A percentile compares a stretch with the other conserved stretches of the same genome.
Conservation (phyloP, 1,140 invertebrate species). For the Drosophila ohnishii region DNA sequence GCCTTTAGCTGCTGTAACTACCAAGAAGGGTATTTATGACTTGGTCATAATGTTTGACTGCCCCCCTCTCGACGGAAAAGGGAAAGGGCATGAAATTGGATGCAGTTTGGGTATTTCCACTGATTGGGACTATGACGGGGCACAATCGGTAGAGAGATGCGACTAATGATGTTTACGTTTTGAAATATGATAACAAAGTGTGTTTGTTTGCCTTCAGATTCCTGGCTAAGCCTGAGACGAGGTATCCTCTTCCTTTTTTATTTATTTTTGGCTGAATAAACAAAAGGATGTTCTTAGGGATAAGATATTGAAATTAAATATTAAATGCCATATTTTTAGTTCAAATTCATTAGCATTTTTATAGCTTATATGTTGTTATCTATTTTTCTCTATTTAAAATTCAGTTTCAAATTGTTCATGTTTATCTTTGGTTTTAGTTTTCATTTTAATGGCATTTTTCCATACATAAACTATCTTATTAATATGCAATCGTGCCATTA, state of each 20-base stretch:
- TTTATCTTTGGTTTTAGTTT: conserved; percentile 4
- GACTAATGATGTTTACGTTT: conserved; percentile 46
- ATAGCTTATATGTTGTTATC: background rate
- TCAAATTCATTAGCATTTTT: background rate
- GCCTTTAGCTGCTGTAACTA: conserved; percentile 30
- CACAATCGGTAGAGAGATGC: conserved; percentile 26
- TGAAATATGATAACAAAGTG: conserved; percentile 45
- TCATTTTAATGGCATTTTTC: background rate
- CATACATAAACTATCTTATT: conserved; percentile 1
- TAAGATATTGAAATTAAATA: background rate
- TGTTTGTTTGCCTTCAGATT: conserved; percentile 32
- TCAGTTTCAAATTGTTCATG: background rate
- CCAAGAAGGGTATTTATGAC: conserved; percentile 43
- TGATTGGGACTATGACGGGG: conserved; percentile 47
- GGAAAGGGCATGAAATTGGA: conserved; percentile 33
- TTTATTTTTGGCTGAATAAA: background rate
- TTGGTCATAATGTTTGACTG: conserved; percentile 30
- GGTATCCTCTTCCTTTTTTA: background rate
- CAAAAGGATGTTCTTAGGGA: conserved; percentile 8
- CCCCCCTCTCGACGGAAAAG: conserved; percentile 21
- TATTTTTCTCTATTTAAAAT: background rate
- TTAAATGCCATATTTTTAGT: no score
- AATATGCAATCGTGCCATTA: conserved; percentile 15
- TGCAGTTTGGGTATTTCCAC: conserved; percentile 33
- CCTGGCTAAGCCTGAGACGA: background rate